Percentiles rank a stretch among this genome's conserved stretches.
Evolutionary conservation across 1,140 invertebrate genomes (phyloP).

Genomic region (Tetramorium parvispinum): DNA sequence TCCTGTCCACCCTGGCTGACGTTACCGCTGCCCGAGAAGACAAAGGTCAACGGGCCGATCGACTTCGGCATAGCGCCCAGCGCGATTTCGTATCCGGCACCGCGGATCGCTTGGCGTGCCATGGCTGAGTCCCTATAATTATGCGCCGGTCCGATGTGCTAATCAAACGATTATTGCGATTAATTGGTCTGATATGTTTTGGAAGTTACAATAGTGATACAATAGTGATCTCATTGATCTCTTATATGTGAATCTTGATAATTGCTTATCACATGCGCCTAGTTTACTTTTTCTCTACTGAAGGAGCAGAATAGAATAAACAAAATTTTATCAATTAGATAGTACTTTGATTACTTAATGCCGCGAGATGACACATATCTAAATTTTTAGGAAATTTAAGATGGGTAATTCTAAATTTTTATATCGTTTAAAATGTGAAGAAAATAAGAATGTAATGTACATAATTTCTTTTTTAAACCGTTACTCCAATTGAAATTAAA

Average conservation of each 20-base stretch:
- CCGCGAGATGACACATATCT: not conserved
- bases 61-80: conserved; percentile 99
- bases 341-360: not conserved
- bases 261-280: not conserved
- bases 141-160: conserved; percentile 99
- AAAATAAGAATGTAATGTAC: not conserved
- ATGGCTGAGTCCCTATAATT: conserved; percentile 99
- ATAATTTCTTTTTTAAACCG: not conserved
- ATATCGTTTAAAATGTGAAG: not conserved
- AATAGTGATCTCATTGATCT: not conserved
- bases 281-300: not conserved
- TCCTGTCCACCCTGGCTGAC: conserved; percentile 97
- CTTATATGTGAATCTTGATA: not conserved
- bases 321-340: conserved; percentile 4
- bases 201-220: not conserved
- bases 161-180: conserved; percentile 63
- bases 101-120: conserved; percentile 98
- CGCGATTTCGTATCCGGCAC: conserved; percentile 99
- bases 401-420: not conserved
- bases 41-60: conserved; percentile 98
- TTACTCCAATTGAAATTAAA: not conserved
- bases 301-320: not conserved
- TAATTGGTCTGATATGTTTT: not conserved
- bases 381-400: not conserved
- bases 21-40: conserved; percentile 98